Evolutionary conservation across 2,113 vertebrate genomes (phyloP).

Genomic region (Setophaga coronata): DNA sequence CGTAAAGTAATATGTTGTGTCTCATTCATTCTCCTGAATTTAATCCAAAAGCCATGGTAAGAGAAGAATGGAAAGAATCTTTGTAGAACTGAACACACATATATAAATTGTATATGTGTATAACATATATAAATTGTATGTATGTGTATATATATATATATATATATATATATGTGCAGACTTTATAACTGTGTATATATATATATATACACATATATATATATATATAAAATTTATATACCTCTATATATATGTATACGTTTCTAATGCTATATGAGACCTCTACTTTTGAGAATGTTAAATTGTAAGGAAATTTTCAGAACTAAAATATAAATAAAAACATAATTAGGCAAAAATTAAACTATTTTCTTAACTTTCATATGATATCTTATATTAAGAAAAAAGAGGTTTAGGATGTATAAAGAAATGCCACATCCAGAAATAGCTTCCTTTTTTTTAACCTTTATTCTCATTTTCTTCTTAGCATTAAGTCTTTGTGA

Average conservation of each 20-base stretch:
- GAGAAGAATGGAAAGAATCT: neutral
- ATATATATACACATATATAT: too few relatives aligned
- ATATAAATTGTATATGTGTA: neutral
- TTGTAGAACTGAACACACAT: neutral
- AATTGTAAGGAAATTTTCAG: neutral
- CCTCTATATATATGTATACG: neutral
- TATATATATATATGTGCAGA: too few relatives aligned
- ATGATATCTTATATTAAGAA: neutral
- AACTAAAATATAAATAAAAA: neutral
- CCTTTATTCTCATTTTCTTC: neutral
- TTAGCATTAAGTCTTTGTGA: neutral
- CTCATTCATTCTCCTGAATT: neutral
- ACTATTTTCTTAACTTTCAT: rapidly evolving
- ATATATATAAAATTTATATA: neutral
- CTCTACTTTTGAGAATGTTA: neutral
- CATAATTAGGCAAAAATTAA: neutral
- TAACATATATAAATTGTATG: too few relatives aligned
- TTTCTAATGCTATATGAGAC: neutral
- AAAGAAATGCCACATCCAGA: neutral
- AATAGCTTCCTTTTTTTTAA: neutral
- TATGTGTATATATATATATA: too few relatives aligned
- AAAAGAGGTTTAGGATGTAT: neutral
- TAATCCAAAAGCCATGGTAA: neutral
- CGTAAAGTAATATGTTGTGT: neutral
- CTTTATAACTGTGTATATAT: too few relatives aligned